Base-by-base conservation (phyloP, 2,888 invertebrate genomes). In the Polyommatus iphigenia region DNA sequence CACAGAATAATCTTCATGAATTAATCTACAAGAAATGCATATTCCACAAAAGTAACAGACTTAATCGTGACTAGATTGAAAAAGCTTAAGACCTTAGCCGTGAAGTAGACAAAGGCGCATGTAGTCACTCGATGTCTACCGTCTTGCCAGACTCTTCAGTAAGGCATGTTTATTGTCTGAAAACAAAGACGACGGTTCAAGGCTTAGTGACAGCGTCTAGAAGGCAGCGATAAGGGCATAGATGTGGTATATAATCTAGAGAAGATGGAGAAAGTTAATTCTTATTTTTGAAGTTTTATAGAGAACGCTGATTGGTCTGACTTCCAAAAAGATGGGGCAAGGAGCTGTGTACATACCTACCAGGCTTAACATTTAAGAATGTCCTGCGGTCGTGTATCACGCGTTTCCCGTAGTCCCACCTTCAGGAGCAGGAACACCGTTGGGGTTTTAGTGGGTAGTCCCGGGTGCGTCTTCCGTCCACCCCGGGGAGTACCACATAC, bases 181-280 rank as follows among this genome's bases (percentile, higher is more conserved):
- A 91, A 92, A 92, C 92, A 93, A 92, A 89, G 90, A 85, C 88
- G 84, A 83, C 83, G 85, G 87, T 87, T 87, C 86, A 86, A 87
- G 87, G 85, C 87, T 89, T 86, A 89, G 88, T 86, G 89, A 90
- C 88, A 90, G 87, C 84, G 83, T 83, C 83, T 84, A 82, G 83
- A 83, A 72, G 71, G 57, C 77, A 78, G 46, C 24, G 59, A 73
- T 78, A 78, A 78, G 72, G 46, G 18, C 46, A 36, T 78, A 24
- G 77, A 78, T 73, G 77, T 73, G 36, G 13, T 46, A 54, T 75
- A 18, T 18, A 1, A 75, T 29, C 15, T 75, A 75, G 50, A 54
- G 7, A 29, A 24, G 18, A 29, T 54, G 13, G 5, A 7, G 67
- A 29, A 67, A 29, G 20, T 62, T 13, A 57, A n/a, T n/a, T n/a